Percentiles rank a stretch among this genome's conserved stretches.
Conservation (phyloP, 1,140 invertebrate species). For the Drosophila kanapiae region DNA sequence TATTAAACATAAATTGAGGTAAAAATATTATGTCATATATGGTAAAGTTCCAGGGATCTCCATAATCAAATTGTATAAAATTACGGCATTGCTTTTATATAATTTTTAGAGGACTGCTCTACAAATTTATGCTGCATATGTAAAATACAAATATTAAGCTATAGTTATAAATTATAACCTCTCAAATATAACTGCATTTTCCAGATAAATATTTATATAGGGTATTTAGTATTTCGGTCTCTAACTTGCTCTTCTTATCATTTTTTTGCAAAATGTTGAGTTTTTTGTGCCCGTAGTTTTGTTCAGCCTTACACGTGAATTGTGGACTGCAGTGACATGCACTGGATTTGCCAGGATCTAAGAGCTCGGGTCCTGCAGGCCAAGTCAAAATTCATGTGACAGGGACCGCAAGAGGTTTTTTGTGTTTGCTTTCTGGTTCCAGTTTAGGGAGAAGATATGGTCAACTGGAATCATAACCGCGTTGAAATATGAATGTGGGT, state of each 20-base stretch:
- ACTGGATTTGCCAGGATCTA: conserved; percentile 42
- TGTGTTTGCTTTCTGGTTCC: conserved; percentile 54
- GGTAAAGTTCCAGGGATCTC: too few relatives aligned
- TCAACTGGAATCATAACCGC: conserved; percentile 19
- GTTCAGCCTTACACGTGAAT: conserved; percentile 56
- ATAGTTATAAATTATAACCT: too few relatives aligned
- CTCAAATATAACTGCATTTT: not conserved
- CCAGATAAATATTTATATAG: not conserved
- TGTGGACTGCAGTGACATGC: conserved; percentile 77
- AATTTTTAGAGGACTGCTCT: not conserved
- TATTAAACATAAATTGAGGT: not conserved
- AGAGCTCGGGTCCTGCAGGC: conserved; percentile 49
- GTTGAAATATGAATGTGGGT: conserved; percentile 37
- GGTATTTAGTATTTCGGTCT: not conserved
- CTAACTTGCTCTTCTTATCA: not conserved
- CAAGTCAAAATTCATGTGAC: conserved; percentile 77
- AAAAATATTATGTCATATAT: not conserved
- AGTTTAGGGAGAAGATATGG: conserved; percentile 62
- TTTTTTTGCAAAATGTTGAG: conserved; percentile 11
- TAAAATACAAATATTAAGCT: too few relatives aligned
- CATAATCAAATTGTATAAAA: too few relatives aligned
- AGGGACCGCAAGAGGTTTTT: conserved; percentile 33
- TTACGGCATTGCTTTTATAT: too few relatives aligned
- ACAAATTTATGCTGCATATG: not conserved
- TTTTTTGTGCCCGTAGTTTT: conserved; percentile 30